Evolutionary conservation across 53 echinoderm and acorn worm genomes (phyloP).

Genomic region (Temnopleurus reevesii): DNA sequence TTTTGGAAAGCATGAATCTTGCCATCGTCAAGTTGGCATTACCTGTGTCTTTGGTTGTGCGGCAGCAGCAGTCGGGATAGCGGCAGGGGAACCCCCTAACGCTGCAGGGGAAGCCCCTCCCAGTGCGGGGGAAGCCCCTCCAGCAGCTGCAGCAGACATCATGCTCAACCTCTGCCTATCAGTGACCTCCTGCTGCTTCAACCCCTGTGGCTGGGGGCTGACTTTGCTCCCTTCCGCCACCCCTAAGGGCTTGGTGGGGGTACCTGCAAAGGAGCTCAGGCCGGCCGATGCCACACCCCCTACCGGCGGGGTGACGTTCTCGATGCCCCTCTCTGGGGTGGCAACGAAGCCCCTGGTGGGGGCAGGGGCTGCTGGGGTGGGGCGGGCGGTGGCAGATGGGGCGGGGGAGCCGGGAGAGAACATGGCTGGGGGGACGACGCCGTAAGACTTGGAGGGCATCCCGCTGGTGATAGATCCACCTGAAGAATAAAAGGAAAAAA

Average conservation of each 20-base stretch:
- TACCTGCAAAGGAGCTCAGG: neutral
- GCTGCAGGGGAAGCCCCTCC: neutral
- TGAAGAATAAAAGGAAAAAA: neutral
- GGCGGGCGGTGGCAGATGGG: slow-evolving; percentile 16
- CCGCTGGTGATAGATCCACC: slow-evolving; percentile 69
- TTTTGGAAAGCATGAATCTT: too few relatives aligned
- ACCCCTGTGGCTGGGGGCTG: neutral
- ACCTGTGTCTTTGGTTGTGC: neutral
- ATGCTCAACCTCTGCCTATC: neutral
- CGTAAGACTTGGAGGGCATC: slow-evolving; percentile 49
- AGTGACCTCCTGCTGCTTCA: neutral
- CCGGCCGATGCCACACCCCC: neutral
- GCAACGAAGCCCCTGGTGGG: neutral
- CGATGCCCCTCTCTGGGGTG: slow-evolving; percentile 38
- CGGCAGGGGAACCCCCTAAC: neutral
- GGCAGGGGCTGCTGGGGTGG: slow-evolving; percentile 24
- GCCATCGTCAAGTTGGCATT: too few relatives aligned
- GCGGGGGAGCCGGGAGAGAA: slow-evolving; percentile 21
- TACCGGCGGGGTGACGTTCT: slow-evolving; percentile 41
- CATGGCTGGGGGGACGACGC: slow-evolving; percentile 1
- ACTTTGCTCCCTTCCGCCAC: neutral
- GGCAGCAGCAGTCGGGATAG: neutral
- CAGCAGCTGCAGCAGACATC: neutral
- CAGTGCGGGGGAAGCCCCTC: neutral
- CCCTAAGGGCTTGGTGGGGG: neutral